phyloP scores from a whole-genome alignment of 2,888 invertebrate genomes.

The Pediacus dermestoides region DNA sequence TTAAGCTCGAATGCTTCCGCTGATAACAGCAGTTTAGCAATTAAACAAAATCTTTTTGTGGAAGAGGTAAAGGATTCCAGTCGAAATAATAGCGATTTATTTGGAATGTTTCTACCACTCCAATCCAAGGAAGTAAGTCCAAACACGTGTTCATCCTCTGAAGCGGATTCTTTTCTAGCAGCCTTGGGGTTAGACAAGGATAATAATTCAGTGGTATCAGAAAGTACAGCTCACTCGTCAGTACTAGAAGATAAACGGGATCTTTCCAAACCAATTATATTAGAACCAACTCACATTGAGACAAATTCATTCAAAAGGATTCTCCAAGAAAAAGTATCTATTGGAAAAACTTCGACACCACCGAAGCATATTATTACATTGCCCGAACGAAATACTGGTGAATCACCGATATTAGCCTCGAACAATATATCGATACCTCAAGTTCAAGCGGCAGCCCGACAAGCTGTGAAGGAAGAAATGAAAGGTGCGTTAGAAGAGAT shows the following conservation, averaged over 20 bases:
- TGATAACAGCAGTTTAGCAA: constrained; percentile 10
- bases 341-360: not conserved
- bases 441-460: constrained; percentile 14
- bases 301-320: no score
- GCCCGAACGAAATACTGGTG: constrained; percentile 1
- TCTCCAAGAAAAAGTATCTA: not conserved
- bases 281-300: no score
- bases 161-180: constrained; percentile 38
- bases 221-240: not conserved
- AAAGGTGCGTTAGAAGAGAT: constrained; percentile 29
- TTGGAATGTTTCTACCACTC: constrained; percentile 22
- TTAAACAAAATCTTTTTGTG: constrained; percentile 7
- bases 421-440: constrained; percentile 13
- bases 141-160: constrained; percentile 9
- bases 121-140: constrained; percentile 1
- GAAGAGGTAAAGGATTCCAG: constrained; percentile 12
- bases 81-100: constrained; percentile 25
- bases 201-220: constrained; percentile 6
- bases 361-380: not conserved
- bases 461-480: constrained; percentile 29
- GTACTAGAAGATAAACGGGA: no score
- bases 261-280: no score
- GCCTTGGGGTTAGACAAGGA: constrained; percentile 34
- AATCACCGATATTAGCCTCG: constrained; percentile 3
- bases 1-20: constrained; percentile 13